Evolutionary conservation across 30 jellyfish, hydroid and myxozoan species (phyloP), one percentile per base, ranked within the genome.

Genomic region (Turritopsis rubra): DNA sequence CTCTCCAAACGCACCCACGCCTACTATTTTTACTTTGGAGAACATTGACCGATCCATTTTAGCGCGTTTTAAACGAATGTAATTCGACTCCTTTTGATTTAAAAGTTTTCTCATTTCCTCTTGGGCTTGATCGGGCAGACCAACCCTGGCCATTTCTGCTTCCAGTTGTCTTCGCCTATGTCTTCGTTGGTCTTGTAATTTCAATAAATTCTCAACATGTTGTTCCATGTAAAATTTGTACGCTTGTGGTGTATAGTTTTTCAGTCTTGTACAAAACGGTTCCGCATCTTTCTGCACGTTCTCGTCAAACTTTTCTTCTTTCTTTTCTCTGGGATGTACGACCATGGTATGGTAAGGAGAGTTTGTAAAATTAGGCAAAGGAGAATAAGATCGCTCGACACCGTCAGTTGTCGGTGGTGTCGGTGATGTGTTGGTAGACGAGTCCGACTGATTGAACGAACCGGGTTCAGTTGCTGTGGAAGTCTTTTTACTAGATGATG

Each of bases 1-100:
- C 54, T 94, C 99, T 7, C 99, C 99, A 75, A 94, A 94, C 31
- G 99, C 99, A 31, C 99, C 99, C 84, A 94, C 90, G 24, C 99
- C 99, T 20, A 94, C 79, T 1, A 94, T 84, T 79, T 89, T 94
- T 20, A 94, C 91, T 75, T 94, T 94, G 1, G 95, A 54, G 81
- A 94, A 94, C 91, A 94, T 76, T 28, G 95, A 81, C 54, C 84
- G 79, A 26, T 95, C 88, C 99, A 94, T 94, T 77, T 94, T 94
- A 16, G 99, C 96, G 54, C 99, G 86, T 73, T 85, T 86, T 89
- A 94, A 83, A 7, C 99, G 95, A 79, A 88, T 94, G 65, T 94
- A 93, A 79, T 94, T 94, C 23, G 99, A 89, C 72, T 94, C 99
- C 85, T 94, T 94, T 72, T 94, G 97, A 71, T 72, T 86, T 24